phyloP scores from a whole-genome alignment of 2,113 vertebrate genomes.

The human region DNA sequence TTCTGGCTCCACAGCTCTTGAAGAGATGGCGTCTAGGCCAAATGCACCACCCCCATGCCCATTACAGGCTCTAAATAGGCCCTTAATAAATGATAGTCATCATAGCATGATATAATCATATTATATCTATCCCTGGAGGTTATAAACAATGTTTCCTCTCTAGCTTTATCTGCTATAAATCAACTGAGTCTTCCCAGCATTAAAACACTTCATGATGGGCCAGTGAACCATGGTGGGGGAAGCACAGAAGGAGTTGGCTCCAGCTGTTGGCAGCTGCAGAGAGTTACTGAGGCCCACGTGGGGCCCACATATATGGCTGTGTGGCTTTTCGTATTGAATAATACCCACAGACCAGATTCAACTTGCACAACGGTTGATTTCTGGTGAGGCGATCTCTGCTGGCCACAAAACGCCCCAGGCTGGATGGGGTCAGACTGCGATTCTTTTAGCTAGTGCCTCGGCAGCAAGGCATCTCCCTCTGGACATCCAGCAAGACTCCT shows the following conservation, averaged over 20 bases:
- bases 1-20: background rate
- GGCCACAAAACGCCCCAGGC: background rate
- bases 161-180: background rate
- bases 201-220: background rate
- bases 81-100: slow-evolving; percentile 4
- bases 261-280: background rate
- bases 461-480: background rate
- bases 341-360: background rate
- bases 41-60: background rate
- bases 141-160: slow-evolving; percentile 6
- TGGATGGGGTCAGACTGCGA: background rate
- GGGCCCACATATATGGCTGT: background rate
- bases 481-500: background rate
- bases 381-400: background rate
- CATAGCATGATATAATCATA: background rate
- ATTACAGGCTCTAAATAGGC: background rate
- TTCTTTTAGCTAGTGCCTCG: background rate
- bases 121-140: background rate
- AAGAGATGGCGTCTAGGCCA: background rate
- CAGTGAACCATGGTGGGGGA: background rate
- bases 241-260: background rate
- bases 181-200: background rate
- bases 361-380: background rate
- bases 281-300: background rate
- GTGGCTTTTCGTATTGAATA: background rate